Percentiles rank a stretch among this genome's conserved stretches.
Conservation (phyloP, 2,797 vertebrate genomes). For the Sebastes variabilis region DNA sequence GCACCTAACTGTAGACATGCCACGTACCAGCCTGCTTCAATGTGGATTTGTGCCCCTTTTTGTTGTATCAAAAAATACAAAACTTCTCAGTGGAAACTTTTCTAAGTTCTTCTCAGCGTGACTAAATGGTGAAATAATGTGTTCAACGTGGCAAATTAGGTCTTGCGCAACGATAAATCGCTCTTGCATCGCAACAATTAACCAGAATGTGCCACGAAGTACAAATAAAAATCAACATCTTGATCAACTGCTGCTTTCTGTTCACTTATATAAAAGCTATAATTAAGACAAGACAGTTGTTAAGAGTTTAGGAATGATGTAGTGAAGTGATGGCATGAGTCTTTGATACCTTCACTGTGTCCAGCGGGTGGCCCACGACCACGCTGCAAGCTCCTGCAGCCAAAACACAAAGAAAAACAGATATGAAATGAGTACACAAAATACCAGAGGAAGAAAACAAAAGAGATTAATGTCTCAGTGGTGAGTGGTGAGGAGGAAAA, state of each 20-base stretch:
- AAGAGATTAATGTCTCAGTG: not conserved
- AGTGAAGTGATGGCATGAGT: not conserved
- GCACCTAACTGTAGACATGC: not conserved
- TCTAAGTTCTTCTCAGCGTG: not conserved
- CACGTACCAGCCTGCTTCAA: not conserved
- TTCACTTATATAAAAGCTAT: not conserved
- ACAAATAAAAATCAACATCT: not conserved
- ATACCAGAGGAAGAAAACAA: not conserved
- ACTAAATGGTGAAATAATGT: not conserved
- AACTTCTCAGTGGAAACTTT: not conserved
- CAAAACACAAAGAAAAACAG: constrained; percentile 36
- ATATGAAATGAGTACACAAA: not conserved
- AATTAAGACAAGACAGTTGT: not conserved
- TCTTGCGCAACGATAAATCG: not conserved
- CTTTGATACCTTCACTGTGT: constrained; percentile 91
- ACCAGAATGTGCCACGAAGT: not conserved
- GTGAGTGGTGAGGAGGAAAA: too few relatives aligned
- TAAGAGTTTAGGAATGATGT: not conserved
- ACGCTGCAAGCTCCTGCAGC: constrained; percentile 90
- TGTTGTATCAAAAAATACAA: not conserved
- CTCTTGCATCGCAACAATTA: not conserved
- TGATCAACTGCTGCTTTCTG: not conserved
- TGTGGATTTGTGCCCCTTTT: not conserved
- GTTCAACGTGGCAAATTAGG: not conserved
- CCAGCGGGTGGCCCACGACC: constrained; percentile 93